Evolutionary conservation across 2,888 invertebrate species (phyloP).

Genomic region (Epistrophella euchroma): DNA sequence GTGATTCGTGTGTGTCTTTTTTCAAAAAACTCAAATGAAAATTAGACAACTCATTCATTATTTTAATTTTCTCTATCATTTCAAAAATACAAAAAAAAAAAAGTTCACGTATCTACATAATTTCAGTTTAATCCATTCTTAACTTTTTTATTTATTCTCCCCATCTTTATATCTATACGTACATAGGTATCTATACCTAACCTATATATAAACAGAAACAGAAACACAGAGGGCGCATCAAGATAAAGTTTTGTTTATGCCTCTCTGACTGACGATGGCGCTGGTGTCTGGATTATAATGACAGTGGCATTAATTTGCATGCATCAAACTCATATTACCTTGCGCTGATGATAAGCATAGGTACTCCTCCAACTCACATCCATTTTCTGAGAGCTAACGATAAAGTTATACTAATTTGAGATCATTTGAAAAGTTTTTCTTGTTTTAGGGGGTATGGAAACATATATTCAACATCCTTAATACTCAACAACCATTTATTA

Average conservation of each 20-base stretch:
- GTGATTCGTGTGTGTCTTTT: neutral
- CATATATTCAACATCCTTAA: conserved; percentile 43
- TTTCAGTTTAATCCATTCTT: conserved; percentile 48
- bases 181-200: too few relatives aligned
- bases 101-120: conserved; percentile 54
- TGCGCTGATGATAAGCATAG: conserved; percentile 26
- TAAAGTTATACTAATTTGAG: conserved; percentile 71
- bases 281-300: conserved; percentile 51
- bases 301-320: conserved; percentile 68
- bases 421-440: conserved; percentile 74
- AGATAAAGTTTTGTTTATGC: conserved; percentile 57
- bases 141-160: neutral
- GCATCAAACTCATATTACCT: conserved; percentile 62
- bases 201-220: neutral
- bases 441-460: conserved; percentile 53
- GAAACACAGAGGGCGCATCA: conserved; percentile 23
- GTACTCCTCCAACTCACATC: neutral
- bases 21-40: conserved; percentile 5
- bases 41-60: conserved; percentile 49
- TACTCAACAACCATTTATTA: neutral
- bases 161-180: neutral
- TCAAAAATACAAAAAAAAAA: conserved; percentile 28
- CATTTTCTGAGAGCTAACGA: conserved; percentile 15
- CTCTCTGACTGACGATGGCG: conserved; percentile 21
- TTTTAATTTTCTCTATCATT: conserved; percentile 46